A percentile compares a stretch with the other conserved stretches of the same genome.
Evolutionary conservation across 2,888 invertebrate genomes (phyloP).

Genomic region (Coenonympha glycerion): DNA sequence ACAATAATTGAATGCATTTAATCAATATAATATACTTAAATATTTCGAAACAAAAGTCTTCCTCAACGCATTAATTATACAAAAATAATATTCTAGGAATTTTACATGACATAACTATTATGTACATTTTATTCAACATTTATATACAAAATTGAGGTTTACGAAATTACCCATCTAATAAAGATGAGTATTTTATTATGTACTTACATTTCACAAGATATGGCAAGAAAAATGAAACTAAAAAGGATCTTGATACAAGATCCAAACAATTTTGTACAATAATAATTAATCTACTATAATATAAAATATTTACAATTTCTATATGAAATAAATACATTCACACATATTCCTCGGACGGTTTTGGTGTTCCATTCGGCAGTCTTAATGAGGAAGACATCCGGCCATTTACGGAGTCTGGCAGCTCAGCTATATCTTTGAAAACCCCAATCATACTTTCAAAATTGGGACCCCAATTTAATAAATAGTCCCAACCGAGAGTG

Average conservation of each 20-base stretch:
- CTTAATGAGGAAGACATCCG: constrained; percentile 84
- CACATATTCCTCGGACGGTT: constrained; percentile 95
- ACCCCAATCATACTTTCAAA: constrained; percentile 97
- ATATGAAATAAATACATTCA: constrained; percentile 21
- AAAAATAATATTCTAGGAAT: constrained; percentile 12
- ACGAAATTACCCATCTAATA: constrained; percentile 26
- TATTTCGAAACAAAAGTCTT: constrained; percentile 15
- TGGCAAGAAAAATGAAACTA: constrained; percentile 66
- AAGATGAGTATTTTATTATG: constrained; percentile 30
- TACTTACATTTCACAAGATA: constrained; percentile 53
- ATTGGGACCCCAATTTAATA: constrained; percentile 97
- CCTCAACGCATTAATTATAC: constrained; percentile 27
- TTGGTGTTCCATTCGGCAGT: constrained; percentile 85
- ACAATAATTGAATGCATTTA: neutral
- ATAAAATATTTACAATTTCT: constrained; percentile 32
- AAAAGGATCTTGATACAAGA: constrained; percentile 71
- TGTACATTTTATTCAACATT: constrained; percentile 29
- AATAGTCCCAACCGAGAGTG: constrained; percentile 93
- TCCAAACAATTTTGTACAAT: constrained; percentile 61
- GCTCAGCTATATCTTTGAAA: constrained; percentile 95
- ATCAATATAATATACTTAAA: neutral
- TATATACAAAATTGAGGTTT: constrained; percentile 46
- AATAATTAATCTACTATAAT: constrained; percentile 33
- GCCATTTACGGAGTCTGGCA: constrained; percentile 88
- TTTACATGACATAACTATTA: constrained; percentile 18